phyloP scores from a whole-genome alignment of 2,888 invertebrate species.

The Taphrorychus bicolor region DNA sequence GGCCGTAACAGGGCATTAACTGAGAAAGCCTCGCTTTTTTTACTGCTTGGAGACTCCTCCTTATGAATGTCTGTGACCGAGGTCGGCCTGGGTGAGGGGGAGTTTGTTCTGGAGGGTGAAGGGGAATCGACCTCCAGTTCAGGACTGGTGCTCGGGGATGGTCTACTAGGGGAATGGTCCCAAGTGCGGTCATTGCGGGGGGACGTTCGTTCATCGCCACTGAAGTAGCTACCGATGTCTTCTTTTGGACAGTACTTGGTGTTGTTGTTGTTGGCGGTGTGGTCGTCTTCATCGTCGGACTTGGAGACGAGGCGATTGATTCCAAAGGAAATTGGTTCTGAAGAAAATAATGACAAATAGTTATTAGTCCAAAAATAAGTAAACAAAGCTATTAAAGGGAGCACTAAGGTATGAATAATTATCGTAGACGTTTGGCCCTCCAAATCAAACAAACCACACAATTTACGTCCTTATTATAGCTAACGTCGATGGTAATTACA shows the following conservation, averaged over 20 bases:
- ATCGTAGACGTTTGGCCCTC: not conserved
- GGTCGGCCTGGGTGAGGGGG: slow-evolving; percentile 60
- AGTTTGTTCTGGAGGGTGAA: slow-evolving; percentile 64
- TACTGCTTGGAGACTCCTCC: slow-evolving; percentile 59
- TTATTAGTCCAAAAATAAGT: too few species aligned
- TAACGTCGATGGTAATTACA: slow-evolving; percentile 28
- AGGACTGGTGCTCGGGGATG: slow-evolving; percentile 66
- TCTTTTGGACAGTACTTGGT: slow-evolving; percentile 60
- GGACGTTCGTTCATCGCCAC: slow-evolving; percentile 63
- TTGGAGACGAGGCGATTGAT: slow-evolving; percentile 79
- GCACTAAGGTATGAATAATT: slow-evolving; percentile 1
- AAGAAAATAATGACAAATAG: slow-evolving; percentile 49
- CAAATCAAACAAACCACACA: slow-evolving; percentile 27
- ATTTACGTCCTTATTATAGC: slow-evolving; percentile 20
- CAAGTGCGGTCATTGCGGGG: slow-evolving; percentile 47
- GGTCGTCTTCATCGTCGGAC: slow-evolving; percentile 68
- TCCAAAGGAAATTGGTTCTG: slow-evolving; percentile 86
- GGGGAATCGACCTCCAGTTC: slow-evolving; percentile 82
- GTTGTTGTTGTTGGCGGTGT: slow-evolving; percentile 63
- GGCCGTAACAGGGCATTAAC: slow-evolving; percentile 83
- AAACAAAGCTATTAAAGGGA: not conserved
- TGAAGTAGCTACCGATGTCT: slow-evolving; percentile 64
- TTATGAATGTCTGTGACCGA: slow-evolving; percentile 60
- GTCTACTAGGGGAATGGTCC: slow-evolving; percentile 54
- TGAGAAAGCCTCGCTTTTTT: slow-evolving; percentile 84